Base-by-base conservation (phyloP, 2,888 invertebrate genomes). In the Rhogogaster chlorosoma region DNA sequence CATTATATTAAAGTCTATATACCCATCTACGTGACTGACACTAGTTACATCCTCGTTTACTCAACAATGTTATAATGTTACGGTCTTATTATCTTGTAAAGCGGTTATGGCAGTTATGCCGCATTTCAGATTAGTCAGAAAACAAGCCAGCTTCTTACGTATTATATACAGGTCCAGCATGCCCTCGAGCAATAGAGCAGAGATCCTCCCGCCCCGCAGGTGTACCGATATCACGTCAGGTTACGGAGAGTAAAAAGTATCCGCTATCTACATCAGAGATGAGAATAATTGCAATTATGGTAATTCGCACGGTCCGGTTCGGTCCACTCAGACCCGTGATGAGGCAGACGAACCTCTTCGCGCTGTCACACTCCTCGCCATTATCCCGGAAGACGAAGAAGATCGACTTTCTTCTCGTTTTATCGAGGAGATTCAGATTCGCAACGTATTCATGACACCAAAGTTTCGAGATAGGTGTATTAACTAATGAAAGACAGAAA, bases 21-120 rank as follows among this genome's bases (percentile, higher is more conserved):
- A 32, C 18, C 26, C 29, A 49, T 67, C 36, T 80, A 80, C 80
- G 80, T 80, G 80, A 80, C 80, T 80, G 12, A 42, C 42, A 42
- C 42, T 80, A 70, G 83, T 70, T 83, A 70, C 67, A 67, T 49
- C 83, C 83, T 83, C 64, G 83, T 83, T 83, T 83, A 83, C 83
- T 67, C 22, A 42, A 83, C 83, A 83, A 83, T 83, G 67, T 80
- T 57, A 80, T 83, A 70, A 64, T 38, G 67, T 70, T 83, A 83
- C 83, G 26, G 45, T 45, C 49, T 26, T 67, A 83, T 83, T 83
- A 83, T 83, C 83, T 83, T 83, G 67, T 42, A 80, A 80, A 61
- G 80, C 61, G 80, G 80, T 80, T 80, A 80, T 61, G 49, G 80
- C 80, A 83, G 83, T 83, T 83, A 83, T 83, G 83, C 67, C 42